phyloP scores from a whole-genome alignment of 2,888 invertebrate species.

The Peribatodes rhomboidaria region DNA sequence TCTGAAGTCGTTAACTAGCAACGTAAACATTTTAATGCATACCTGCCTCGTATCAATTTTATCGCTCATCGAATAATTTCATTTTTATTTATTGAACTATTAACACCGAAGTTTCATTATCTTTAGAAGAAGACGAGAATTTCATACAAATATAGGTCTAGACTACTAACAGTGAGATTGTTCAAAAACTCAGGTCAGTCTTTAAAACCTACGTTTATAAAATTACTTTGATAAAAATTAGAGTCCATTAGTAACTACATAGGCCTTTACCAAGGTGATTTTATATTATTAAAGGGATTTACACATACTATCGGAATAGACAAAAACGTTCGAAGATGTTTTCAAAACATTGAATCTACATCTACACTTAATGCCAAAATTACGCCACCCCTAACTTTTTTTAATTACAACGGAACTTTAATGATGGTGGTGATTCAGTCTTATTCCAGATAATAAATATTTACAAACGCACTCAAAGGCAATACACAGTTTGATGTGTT shows the following conservation, averaged over 20 bases:
- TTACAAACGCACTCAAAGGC: constrained; percentile 8
- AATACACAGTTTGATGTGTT: background rate
- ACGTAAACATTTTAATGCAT: constrained; percentile 49
- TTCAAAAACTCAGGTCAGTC: constrained; percentile 62
- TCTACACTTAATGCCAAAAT: constrained; percentile 26
- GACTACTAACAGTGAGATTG: constrained; percentile 49
- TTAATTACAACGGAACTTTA: constrained; percentile 21
- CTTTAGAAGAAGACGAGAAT: constrained; percentile 50
- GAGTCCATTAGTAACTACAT: constrained; percentile 32
- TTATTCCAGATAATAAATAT: constrained; percentile 42
- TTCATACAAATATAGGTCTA: constrained; percentile 39
- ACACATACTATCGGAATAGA: constrained; percentile 19
- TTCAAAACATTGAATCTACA: constrained; percentile 37
- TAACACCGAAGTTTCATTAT: constrained; percentile 56
- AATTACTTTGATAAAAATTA: constrained; percentile 48
- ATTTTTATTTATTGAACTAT: constrained; percentile 52
- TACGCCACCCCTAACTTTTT: constrained; percentile 19
- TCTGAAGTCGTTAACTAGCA: constrained; percentile 64
- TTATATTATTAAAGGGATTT: constrained; percentile 30
- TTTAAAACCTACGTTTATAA: constrained; percentile 58
- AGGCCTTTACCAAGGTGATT: constrained; percentile 36
- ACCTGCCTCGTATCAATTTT: constrained; percentile 42
- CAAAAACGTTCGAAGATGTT: constrained; percentile 34
- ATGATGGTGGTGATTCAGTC: constrained; percentile 45
- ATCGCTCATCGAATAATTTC: constrained; percentile 48